Evolutionary conservation across 1,140 invertebrate species (phyloP).

Genomic region (Melanaphis sacchari): DNA sequence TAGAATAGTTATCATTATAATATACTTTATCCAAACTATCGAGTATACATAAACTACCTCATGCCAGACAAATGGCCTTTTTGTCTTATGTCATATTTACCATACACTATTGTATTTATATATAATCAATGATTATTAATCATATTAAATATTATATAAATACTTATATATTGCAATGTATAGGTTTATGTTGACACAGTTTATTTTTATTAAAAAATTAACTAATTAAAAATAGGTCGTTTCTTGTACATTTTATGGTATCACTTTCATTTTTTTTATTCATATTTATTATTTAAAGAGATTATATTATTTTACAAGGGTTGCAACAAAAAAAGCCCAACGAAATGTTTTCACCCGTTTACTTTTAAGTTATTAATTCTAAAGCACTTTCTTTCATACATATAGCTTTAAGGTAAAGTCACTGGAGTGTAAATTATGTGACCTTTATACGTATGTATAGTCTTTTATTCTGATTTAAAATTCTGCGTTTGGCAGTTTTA

Average conservation of each 20-base stretch:
- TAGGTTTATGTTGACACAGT: background rate
- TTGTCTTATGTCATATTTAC: background rate
- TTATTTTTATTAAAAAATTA: conserved; percentile 17
- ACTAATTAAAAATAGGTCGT: background rate
- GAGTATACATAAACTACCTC: background rate
- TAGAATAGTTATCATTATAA: background rate
- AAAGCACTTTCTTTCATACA: conserved; percentile 32
- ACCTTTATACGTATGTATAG: conserved; percentile 39
- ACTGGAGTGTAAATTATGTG: conserved; percentile 24
- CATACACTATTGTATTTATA: background rate
- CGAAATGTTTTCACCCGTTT: background rate
- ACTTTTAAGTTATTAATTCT: conserved; percentile 2
- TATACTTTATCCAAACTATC: background rate
- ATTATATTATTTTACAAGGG: conserved; percentile 3
- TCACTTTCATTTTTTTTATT: background rate
- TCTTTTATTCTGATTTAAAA: conserved; percentile 23
- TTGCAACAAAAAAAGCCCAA: background rate
- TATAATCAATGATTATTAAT: too few species aligned
- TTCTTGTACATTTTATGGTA: background rate
- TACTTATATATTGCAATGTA: too few species aligned
- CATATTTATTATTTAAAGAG: background rate
- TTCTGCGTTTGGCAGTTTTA: background rate
- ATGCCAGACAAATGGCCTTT: background rate
- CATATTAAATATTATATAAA: too few species aligned
- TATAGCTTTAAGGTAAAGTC: conserved; percentile 6